phyloP scores from a whole-genome alignment of 2,797 vertebrate genomes.

The Aeoliscus strigatus region DNA sequence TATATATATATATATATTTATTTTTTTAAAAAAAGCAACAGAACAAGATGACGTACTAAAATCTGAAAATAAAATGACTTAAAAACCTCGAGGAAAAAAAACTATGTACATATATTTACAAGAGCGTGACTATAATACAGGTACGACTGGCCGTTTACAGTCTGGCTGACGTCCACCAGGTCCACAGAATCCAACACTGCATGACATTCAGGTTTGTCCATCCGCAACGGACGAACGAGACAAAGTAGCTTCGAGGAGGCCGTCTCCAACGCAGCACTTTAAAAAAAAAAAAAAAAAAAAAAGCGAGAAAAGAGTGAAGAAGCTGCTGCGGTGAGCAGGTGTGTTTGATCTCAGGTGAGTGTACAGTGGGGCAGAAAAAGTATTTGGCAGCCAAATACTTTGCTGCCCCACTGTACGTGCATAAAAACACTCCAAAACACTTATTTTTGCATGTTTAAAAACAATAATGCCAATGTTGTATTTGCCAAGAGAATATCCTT shows the following conservation, averaged over 20 bases:
- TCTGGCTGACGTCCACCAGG: conserved; percentile 82
- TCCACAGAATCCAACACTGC: conserved; percentile 89
- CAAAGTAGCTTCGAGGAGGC: conserved; percentile 40
- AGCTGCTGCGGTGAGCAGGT: conserved; percentile 18
- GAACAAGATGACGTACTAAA: conserved; percentile 92
- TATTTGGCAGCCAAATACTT: too few species aligned
- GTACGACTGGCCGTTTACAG: conserved; percentile 89
- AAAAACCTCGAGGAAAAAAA: conserved; percentile 88
- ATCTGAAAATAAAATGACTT: conserved; percentile 86
- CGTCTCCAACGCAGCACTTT: conserved; percentile 24
- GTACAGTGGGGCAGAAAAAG: conserved; percentile 41
- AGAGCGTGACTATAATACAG: conserved; percentile 71
- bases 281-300: conserved; percentile 33
- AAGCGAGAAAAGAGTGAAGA: conserved; percentile 25
- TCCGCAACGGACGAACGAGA: conserved; percentile 48
- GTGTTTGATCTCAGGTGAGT: conserved; percentile 32
- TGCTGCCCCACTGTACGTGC: too few species aligned
- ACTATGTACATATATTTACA: conserved; percentile 81
- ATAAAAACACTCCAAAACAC: too few species aligned
- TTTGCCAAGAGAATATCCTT: conserved; percentile 42
- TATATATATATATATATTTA: too few species aligned
- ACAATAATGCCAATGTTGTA: conserved; percentile 42
- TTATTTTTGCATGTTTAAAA: conserved; percentile 36
- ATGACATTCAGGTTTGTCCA: conserved; percentile 68
- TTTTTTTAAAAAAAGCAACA: conserved; percentile 59